Base-by-base conservation (phyloP, 2,888 invertebrate genomes). In the Patella depressa region DNA sequence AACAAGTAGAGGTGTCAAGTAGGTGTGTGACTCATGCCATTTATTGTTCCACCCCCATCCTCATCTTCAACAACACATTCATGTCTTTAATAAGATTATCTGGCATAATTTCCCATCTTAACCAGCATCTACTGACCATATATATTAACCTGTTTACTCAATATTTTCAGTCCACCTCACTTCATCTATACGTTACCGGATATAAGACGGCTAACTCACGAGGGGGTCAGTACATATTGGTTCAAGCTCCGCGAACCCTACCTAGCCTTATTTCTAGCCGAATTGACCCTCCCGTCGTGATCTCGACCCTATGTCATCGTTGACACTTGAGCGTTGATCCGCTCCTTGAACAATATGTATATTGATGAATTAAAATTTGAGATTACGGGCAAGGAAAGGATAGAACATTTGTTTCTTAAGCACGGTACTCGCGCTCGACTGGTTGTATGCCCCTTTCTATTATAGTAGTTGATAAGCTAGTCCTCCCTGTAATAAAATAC, bases 401-500 rank as follows among this genome's bases (percentile, higher is more conserved):
- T 65, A 65, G 65, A 24, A 65, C 65, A 65, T 65, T 65, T 65
- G 65, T 65, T 65, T 65, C 65, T 24, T 65, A 65, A 65, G 19
- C 65, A 24, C 24, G 19, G 24, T 65, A 65, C 65, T 24, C 65
- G 19, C 65, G 65, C 65, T 65, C 65, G 19, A 65, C 65, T 65
- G 65, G 65, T 24, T 65, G 65, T 65, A 65, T 65, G 24, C 19
- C 19, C 19, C 24, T 24, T 65, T 65, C 65, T 65, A 65, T 65
- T 65, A 65, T 65, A 24, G 19, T 24, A 24, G 19, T 65, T 65
- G 65, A 65, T 65, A 65, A 65, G 65, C 19, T 65, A 65, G 19
- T 65, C 45, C 54, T 72, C 71, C 71, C 71, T 70, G 74, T 71
- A 59, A 71, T 55, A 74, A 73, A 55, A 71, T 72, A 54, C 34